Evolutionary conservation across 2,888 invertebrate species (phyloP).

Genomic region (Pycnomerus fuliginosus): DNA sequence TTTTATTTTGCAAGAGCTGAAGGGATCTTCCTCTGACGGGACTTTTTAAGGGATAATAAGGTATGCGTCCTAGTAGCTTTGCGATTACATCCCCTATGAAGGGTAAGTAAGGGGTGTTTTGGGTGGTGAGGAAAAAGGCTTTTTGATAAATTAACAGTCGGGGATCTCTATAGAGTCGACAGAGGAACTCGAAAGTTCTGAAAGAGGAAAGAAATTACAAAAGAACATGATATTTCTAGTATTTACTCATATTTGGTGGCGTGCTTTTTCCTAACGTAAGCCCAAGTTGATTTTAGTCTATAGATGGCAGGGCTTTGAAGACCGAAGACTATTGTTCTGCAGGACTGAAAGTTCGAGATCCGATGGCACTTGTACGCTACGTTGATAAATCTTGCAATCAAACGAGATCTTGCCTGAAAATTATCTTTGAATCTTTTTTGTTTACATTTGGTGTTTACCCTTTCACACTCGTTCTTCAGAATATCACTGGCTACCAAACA

Average conservation of each 20-base stretch:
- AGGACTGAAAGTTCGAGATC: constrained; percentile 58
- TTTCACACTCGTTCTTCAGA: constrained; percentile 48
- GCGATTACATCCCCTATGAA: constrained; percentile 54
- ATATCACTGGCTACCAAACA: constrained; percentile 56
- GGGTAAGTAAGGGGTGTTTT: constrained; percentile 52
- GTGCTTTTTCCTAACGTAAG: constrained; percentile 54
- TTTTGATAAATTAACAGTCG: constrained; percentile 49
- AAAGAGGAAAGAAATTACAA: constrained; percentile 1
- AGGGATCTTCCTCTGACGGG: neutral
- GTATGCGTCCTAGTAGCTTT: constrained; percentile 49
- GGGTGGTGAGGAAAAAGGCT: constrained; percentile 49
- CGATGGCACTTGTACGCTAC: constrained; percentile 57
- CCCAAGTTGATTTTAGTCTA: constrained; percentile 55
- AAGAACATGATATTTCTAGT: constrained; percentile 1
- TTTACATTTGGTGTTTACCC: constrained; percentile 36
- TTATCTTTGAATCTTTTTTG: constrained; percentile 8
- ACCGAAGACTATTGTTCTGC: constrained; percentile 55
- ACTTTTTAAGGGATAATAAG: constrained; percentile 32
- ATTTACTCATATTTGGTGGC: constrained; percentile 55
- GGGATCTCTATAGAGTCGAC: constrained; percentile 53
- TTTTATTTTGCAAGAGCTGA: neutral
- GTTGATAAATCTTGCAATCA: constrained; percentile 57
- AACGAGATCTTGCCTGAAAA: constrained; percentile 52
- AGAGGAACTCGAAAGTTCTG: constrained; percentile 54
- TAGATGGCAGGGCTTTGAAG: constrained; percentile 58